A percentile compares a stretch with the other conserved stretches of the same genome.
These are phyloP conservation scores for Polymixis lichenea DNA, from an alignment of 2,888 invertebrate species.

Conservation along the genomic window DNA sequence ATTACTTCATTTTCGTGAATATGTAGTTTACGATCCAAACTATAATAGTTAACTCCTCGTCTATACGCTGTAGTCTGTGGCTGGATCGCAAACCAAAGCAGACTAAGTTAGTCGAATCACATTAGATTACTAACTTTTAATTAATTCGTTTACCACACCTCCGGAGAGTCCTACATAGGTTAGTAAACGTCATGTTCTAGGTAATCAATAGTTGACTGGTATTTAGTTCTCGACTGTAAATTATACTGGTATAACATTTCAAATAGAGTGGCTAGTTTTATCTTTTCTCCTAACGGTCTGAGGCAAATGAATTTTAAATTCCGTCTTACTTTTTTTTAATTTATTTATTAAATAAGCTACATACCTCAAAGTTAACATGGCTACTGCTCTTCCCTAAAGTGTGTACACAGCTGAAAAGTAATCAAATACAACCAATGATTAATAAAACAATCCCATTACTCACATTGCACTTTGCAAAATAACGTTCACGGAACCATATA, in stretches of 20 bases:
- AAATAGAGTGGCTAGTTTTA: neutral
- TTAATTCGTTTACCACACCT: constrained; percentile 45
- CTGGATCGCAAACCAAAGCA: constrained; percentile 23
- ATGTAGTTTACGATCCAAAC: neutral
- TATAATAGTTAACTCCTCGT: neutral
- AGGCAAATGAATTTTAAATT: no score
- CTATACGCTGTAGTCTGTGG: neutral
- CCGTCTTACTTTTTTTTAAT: no score
- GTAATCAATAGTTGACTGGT: neutral
- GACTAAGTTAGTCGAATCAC: constrained; percentile 40
- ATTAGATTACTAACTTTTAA: constrained; percentile 48
- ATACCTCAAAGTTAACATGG: neutral
- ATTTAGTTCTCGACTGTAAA: neutral
- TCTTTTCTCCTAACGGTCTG: neutral
- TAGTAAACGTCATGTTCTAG: neutral
- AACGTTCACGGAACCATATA: constrained; percentile 30
- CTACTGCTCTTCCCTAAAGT: neutral
- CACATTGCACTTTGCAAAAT: constrained; percentile 24
- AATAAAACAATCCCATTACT: constrained; percentile 13
- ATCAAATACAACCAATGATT: neutral
- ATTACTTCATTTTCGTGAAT: neutral
- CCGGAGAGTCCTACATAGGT: neutral
- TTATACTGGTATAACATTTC: neutral
- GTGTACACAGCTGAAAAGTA: neutral
- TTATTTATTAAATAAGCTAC: no score